Conservation (phyloP, 2,888 invertebrate species). For the Eupithecia exiguata region DNA sequence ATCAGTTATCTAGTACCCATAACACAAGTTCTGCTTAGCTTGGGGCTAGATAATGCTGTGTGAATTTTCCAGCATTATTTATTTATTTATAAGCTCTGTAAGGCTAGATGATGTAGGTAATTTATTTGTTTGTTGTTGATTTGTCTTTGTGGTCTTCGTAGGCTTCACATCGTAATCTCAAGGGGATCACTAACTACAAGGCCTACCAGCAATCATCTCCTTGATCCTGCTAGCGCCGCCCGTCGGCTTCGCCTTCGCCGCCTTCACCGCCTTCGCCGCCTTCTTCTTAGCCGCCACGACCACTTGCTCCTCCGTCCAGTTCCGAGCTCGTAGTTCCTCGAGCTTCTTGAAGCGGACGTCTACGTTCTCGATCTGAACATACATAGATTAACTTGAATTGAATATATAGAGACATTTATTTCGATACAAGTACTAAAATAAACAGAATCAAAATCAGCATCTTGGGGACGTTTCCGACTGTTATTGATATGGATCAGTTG, state of each 20-base stretch:
- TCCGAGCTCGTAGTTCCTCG: constrained; percentile 68
- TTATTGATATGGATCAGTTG: no score
- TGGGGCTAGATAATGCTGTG: no score
- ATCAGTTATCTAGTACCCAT: no score
- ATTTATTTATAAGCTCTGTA: no score
- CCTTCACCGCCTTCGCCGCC: constrained; percentile 15
- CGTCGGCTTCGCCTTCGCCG: constrained; percentile 29
- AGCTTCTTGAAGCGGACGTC: constrained; percentile 84
- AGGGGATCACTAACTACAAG: neutral
- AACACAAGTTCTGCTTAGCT: no score
- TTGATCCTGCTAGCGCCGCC: constrained; percentile 58
- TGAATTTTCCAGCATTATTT: no score
- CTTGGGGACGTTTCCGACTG: no score
- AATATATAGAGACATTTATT: no score
- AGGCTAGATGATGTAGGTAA: neutral
- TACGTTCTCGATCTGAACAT: constrained; percentile 84
- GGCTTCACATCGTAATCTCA: neutral
- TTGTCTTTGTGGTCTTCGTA: no score
- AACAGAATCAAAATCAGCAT: no score
- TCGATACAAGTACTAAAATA: no score
- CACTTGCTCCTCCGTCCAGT: constrained; percentile 80
- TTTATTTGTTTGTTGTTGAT: neutral
- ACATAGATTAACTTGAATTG: neutral
- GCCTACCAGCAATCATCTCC: constrained; percentile 74
- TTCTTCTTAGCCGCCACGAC: constrained; percentile 38